Conservation (phyloP, 2,888 invertebrate species). For the Euclidia mi region DNA sequence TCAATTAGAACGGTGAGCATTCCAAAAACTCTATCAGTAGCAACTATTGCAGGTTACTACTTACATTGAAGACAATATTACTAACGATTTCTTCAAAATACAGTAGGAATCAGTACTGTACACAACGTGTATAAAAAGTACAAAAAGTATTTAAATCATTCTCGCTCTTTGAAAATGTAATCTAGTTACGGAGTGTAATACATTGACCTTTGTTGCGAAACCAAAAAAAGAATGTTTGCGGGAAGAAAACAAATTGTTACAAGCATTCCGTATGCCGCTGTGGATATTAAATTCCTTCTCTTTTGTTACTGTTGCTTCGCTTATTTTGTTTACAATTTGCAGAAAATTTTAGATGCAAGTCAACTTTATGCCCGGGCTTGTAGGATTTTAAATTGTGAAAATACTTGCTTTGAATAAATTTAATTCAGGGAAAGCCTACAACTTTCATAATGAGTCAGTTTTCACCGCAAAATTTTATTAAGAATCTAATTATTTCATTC, state of each 20-base stretch:
- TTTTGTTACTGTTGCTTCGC: conserved; percentile 76
- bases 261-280: conserved; percentile 76
- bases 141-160: conserved; percentile 7
- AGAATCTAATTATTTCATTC: conserved; percentile 32
- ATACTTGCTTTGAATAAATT: conserved; percentile 71
- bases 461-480: conserved; percentile 45
- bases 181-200: conserved; percentile 29
- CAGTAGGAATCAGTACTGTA: too few species aligned
- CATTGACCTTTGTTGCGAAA: conserved; percentile 64
- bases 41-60: too few species aligned
- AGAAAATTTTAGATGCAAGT: conserved; percentile 69
- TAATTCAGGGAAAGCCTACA: conserved; percentile 54
- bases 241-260: conserved; percentile 84
- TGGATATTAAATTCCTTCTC: conserved; percentile 87
- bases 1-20: too few species aligned
- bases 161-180: not conserved
- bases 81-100: too few species aligned
- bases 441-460: conserved; percentile 49
- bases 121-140: too few species aligned
- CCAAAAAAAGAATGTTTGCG: conserved; percentile 75
- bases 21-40: too few species aligned
- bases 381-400: conserved; percentile 71
- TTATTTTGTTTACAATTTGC: conserved; percentile 80
- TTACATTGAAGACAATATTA: too few species aligned
- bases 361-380: conserved; percentile 71